These are phyloP conservation scores for Tenrec ecaudatus DNA, from an alignment of 2,113 vertebrate species.

Conservation along the genomic window DNA sequence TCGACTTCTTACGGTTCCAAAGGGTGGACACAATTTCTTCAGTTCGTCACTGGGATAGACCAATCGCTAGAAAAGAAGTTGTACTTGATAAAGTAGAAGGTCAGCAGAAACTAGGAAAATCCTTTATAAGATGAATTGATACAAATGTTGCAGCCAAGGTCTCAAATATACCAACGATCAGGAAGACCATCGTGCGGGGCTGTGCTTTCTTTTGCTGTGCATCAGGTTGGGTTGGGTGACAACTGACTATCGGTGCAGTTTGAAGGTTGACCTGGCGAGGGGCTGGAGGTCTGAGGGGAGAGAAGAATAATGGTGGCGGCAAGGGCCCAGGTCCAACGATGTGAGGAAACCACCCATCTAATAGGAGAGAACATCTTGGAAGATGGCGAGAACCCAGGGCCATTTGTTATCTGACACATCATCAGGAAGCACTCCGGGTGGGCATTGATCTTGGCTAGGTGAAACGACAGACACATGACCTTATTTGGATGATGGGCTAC, in stretches of 20 bases:
- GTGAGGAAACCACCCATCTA: background rate
- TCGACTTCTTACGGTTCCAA: background rate
- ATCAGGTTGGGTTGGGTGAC: background rate
- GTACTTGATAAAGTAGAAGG: background rate
- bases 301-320: background rate
- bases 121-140: background rate
- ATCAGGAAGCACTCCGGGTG: background rate
- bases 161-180: background rate
- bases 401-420: conserved; percentile 9
- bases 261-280: background rate
- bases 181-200: background rate
- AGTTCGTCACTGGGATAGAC: background rate
- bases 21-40: no score
- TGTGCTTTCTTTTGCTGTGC: background rate
- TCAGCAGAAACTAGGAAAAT: background rate
- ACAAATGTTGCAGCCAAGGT: background rate
- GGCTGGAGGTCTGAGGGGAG: background rate
- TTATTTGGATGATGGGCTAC: background rate
- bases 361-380: background rate
- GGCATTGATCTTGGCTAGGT: background rate
- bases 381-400: background rate
- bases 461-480: background rate
- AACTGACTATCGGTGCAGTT: background rate
- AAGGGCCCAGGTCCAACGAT: background rate
- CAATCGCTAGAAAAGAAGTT: background rate